Base-by-base conservation (phyloP, 2,113 vertebrate species). In the Acanthochromis polyacanthus region DNA sequence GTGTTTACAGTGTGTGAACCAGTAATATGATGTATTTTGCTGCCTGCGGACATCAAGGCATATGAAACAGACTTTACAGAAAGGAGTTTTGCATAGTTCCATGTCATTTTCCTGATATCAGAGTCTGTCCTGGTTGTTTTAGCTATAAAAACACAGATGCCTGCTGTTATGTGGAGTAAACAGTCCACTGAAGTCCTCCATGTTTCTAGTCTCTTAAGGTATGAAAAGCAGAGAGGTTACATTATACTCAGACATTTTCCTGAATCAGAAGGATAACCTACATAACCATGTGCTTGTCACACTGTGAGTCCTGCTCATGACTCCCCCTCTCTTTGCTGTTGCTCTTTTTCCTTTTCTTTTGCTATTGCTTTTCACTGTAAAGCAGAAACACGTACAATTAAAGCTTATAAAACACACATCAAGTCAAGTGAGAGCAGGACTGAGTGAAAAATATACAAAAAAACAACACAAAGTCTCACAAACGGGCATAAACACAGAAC, bases 281-380 rank as follows among this genome's bases (percentile, higher is more conserved):
- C 30, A 15, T 16, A 14, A 17, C 4, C 22, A 48, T 32, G 2
- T 38, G 48, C 69, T 69, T n/a, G 58, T 64, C 38, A 59, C 20
- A 17, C 48, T 40, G 52, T 84, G 89, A 91, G 88, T 81, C 86
- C 88, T 68, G 88, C 84, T 90, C 88, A 78, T 83, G 82, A 71
- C 80, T 59, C 57, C 36, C 45, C 65, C 66, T 69, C 30, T 68
- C 46, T 64, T 73, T 68, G 15, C 56, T 71, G 23, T 70, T 70
- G 43, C 64, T 69, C 30, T 46, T 22, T 20, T 58, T 67, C 6
- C 45, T 70, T 16, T 15, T 3, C 58, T 28, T 59, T 57, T 51
- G 45, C 14, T 77, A 23, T 81, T 85, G 53, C 64, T 80, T 68
- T 62, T 68, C 25, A 55, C 55, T 70, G 45, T 50, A 66, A 73